Evolutionary conservation across 2,797 vertebrate genomes (phyloP).

Genomic region (Tympanoctomys barrerae): DNA sequence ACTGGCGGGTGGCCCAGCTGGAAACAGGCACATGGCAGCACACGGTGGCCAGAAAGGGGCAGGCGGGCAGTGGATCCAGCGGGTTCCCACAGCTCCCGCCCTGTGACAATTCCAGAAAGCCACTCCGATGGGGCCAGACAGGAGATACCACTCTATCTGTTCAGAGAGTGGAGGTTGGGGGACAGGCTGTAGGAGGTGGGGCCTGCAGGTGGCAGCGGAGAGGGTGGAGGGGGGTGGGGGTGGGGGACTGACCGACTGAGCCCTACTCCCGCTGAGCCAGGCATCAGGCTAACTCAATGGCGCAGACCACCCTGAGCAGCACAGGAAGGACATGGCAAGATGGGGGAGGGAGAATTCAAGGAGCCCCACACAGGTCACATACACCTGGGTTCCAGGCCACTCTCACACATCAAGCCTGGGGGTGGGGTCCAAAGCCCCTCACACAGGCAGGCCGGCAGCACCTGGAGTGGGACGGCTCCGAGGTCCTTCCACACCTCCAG

Average conservation of each 20-base stretch:
- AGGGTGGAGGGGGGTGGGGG: neutral
- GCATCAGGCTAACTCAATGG: fast-evolving
- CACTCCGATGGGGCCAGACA: no score
- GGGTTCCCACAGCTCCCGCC: neutral
- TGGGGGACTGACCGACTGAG: neutral
- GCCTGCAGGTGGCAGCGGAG: no score
- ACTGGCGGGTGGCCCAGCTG: neutral
- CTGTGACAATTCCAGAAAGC: neutral
- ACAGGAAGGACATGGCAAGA: neutral
- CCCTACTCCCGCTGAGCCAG: neutral
- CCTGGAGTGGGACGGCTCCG: neutral
- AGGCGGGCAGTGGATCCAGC: neutral
- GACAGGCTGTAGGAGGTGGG: neutral
- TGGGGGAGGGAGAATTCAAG: no score
- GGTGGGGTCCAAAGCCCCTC: no score
- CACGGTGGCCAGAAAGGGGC: neutral
- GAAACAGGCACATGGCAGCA: neutral
- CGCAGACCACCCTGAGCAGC: no score
- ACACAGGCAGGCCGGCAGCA: neutral
- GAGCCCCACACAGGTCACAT: neutral
- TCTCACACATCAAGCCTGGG: no score
- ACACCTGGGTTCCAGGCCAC: no score
- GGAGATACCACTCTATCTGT: neutral
- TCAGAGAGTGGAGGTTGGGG: neutral
- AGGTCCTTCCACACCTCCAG: neutral